Evolutionary conservation across 2,113 vertebrate genomes (phyloP).

Genomic region (Pantherophis guttatus): DNA sequence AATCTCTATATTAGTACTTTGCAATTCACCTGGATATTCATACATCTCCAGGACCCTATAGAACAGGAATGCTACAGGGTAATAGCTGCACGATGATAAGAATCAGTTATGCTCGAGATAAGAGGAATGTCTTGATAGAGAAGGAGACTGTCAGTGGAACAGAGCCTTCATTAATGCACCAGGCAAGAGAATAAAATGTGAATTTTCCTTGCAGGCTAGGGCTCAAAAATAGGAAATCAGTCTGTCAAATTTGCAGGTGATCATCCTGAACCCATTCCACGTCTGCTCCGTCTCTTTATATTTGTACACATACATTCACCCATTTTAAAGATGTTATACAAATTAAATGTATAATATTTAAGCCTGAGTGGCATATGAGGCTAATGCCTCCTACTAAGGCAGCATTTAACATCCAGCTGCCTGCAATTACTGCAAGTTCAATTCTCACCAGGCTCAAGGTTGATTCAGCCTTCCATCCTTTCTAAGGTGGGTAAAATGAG

Average conservation of each 20-base stretch:
- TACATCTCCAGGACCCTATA: neutral
- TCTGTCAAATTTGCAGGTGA: neutral
- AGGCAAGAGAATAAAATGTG: neutral
- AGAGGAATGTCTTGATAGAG: neutral
- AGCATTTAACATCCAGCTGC: no score
- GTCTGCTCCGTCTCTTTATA: neutral
- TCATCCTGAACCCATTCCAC: neutral
- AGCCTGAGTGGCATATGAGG: no score
- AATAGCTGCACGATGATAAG: neutral
- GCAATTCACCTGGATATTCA: conserved; percentile 1
- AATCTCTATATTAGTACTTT: conserved; percentile 24
- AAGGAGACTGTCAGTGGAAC: neutral
- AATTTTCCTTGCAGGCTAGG: neutral
- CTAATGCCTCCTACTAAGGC: no score
- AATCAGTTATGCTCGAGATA: neutral
- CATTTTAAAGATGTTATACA: neutral
- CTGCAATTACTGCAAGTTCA: no score
- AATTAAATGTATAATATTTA: no score
- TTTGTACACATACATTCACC: neutral
- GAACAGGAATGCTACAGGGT: neutral
- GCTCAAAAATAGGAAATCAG: neutral
- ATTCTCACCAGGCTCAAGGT: no score
- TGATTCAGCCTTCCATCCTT: no score
- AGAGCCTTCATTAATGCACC: neutral
- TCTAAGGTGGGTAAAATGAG: no score